These are phyloP conservation scores for Amblyopsis rosae DNA, from an alignment of 2,113 vertebrate species.

Conservation along the genomic window DNA sequence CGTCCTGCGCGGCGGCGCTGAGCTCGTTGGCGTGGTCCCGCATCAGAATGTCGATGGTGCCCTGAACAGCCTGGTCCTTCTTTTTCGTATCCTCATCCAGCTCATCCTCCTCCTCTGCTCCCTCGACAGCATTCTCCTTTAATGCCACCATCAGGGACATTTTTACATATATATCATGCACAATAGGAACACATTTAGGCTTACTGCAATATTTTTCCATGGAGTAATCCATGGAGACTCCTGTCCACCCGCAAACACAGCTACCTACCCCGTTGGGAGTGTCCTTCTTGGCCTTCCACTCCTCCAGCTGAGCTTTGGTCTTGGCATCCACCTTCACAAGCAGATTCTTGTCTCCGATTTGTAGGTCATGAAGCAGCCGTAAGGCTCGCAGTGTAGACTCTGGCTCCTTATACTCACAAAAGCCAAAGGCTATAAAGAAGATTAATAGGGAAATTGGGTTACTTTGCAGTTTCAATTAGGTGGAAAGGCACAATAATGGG, in stretches of 20 bases:
- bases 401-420: slow-evolving; percentile 98
- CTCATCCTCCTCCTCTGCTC: slow-evolving; percentile 91
- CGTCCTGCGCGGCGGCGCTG: slow-evolving; percentile 92
- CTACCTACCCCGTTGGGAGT: slow-evolving; percentile 87
- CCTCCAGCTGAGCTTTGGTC: slow-evolving; percentile 96
- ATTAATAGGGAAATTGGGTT: slow-evolving; percentile 2
- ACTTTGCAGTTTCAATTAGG: background rate
- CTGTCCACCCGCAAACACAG: background rate
- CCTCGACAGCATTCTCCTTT: slow-evolving; percentile 81
- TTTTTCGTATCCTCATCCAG: slow-evolving; percentile 95
- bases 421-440: slow-evolving; percentile 87
- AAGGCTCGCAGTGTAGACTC: slow-evolving; percentile 94
- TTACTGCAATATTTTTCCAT: background rate
- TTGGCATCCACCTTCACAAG: slow-evolving; percentile 99
- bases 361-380: slow-evolving; percentile 92
- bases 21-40: slow-evolving; percentile 96
- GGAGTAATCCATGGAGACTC: background rate
- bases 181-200: no score
- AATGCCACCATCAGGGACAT: slow-evolving; percentile 36
- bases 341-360: slow-evolving; percentile 96
- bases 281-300: slow-evolving; percentile 98
- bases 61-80: slow-evolving; percentile 93
- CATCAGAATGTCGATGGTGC: slow-evolving; percentile 94
- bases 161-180: background rate
- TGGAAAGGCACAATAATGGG: background rate